Evolutionary conservation across 2,888 invertebrate species (phyloP), one percentile per base, ranked within the genome.

Genomic region (Chrysolina oricalcia): DNA sequence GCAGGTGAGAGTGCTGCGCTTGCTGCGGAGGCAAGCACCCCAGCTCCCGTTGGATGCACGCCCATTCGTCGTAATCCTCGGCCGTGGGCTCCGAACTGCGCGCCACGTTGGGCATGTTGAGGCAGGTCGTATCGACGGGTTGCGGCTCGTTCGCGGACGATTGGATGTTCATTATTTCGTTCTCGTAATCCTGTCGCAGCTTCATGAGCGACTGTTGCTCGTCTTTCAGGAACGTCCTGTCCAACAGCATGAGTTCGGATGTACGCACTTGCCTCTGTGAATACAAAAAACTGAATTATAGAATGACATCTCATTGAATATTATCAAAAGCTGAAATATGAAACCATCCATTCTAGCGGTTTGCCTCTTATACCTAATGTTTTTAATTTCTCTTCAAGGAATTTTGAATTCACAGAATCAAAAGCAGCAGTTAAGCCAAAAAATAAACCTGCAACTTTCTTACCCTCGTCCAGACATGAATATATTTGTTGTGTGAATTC

Each of bases 161-260:
- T 9, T 80, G 72, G 35, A 80, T 64, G 70, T 76, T 79, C 35
- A 82, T 66, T 43, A 83, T 67, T 69, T 85, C 85, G 2, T 82
- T 76, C 72, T 87, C 87, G 43, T 83, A 82, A 46, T 92, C 91
- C 70, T 91, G 91, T 64, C 92, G 90, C 78, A 93, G 87, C 83
- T 91, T 90, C 70, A 91, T 91, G 63, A 95, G 88, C 74, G 92
- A 91, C 76, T 90, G 91, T 81, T 93, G 92, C 77, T 95, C 93
- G 83, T 95, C 95, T 19, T 93, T 91, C 63, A 94, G 91, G 86
- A 94, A 92, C 87, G 94, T 91, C 72, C 94, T 90, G 83, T 95
- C 93, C 76, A 96, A 90, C 93, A 95, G 94, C 89, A 95, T 93
- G 74, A 93, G 87, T 87, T 96, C 96, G 0, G 95, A 93, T 0